These are phyloP conservation scores for Caranx ignobilis DNA, from an alignment of 2,113 vertebrate species.

Conservation along the genomic window DNA sequence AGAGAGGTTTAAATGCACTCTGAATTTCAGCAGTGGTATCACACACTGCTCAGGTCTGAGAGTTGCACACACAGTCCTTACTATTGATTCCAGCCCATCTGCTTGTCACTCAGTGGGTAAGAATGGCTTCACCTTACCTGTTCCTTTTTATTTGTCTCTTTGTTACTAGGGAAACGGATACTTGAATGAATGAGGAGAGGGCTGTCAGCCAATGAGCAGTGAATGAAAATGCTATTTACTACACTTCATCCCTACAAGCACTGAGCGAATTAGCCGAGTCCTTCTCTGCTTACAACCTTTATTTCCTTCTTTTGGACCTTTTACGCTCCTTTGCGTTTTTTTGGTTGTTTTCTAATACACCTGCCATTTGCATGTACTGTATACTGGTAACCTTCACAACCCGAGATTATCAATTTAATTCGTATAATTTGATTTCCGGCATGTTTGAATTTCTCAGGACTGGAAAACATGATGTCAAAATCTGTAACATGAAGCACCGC, in stretches of 20 bases:
- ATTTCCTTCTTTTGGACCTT: neutral
- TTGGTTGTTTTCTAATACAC: neutral
- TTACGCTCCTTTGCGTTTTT: neutral
- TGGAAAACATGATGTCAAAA: neutral
- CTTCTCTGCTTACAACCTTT: neutral
- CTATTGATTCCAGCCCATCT: conserved; percentile 34
- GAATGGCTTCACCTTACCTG: conserved; percentile 72
- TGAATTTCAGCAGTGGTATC: neutral
- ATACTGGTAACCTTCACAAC: neutral
- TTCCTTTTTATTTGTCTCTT: conserved; percentile 75
- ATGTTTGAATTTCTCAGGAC: neutral
- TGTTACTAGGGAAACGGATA: conserved; percentile 81
- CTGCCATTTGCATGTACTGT: neutral
- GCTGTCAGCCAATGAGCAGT: conserved; percentile 75
- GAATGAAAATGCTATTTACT: conserved; percentile 62
- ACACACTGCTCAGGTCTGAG: conserved; percentile 14
- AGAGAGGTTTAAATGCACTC: neutral
- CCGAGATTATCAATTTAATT: neutral
- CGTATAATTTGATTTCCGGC: neutral
- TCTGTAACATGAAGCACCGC: neutral
- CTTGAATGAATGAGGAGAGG: conserved; percentile 78
- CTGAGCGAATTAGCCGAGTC: conserved; percentile 16
- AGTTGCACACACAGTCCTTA: conserved; percentile 27
- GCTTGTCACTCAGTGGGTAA: conserved; percentile 70
- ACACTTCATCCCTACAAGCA: conserved; percentile 30